phyloP scores from a whole-genome alignment of 2,888 invertebrate genomes.

The Hermodice carunculata region DNA sequence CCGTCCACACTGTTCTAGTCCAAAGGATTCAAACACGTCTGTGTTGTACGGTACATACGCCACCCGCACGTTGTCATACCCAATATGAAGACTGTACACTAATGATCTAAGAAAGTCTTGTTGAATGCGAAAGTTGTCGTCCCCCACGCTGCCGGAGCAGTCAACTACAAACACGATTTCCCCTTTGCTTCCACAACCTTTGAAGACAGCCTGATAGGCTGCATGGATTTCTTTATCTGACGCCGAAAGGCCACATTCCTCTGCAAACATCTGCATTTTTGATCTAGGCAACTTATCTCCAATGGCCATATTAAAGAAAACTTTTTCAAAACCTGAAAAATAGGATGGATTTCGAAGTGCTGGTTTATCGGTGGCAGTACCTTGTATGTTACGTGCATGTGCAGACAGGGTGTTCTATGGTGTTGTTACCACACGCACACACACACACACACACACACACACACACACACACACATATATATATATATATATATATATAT shows the following conservation, averaged over 20 bases:
- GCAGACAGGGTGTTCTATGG: too few relatives aligned
- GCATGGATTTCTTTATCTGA: conserved; percentile 49
- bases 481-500: too few relatives aligned
- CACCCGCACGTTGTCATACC: conserved; percentile 13
- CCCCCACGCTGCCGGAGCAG: conserved; percentile 5
- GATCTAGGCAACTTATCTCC: conserved; percentile 8
- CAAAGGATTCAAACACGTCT: conserved; percentile 18
- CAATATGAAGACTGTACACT: conserved; percentile 10
- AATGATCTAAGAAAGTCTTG: conserved; percentile 16
- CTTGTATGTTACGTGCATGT: too few relatives aligned
- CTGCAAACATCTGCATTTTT: conserved; percentile 48
- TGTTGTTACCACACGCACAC: too few relatives aligned
- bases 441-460: too few relatives aligned
- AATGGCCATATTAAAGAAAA: conserved; percentile 7
- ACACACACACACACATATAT: too few relatives aligned
- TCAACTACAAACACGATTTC: conserved; percentile 14
- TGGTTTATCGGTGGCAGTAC: too few relatives aligned
- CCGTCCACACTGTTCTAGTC: conserved; percentile 8
- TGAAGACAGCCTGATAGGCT: conserved; percentile 52
- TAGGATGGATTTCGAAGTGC: too few relatives aligned
- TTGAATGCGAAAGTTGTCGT: conserved; percentile 11
- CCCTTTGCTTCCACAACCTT: conserved; percentile 31
- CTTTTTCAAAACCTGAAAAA: conserved; percentile 16
- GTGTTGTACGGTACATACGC: conserved; percentile 28
- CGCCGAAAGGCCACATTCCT: conserved; percentile 53